Evolutionary conservation across 2,113 vertebrate genomes (phyloP).

Genomic region (Micronycteris hirsuta): DNA sequence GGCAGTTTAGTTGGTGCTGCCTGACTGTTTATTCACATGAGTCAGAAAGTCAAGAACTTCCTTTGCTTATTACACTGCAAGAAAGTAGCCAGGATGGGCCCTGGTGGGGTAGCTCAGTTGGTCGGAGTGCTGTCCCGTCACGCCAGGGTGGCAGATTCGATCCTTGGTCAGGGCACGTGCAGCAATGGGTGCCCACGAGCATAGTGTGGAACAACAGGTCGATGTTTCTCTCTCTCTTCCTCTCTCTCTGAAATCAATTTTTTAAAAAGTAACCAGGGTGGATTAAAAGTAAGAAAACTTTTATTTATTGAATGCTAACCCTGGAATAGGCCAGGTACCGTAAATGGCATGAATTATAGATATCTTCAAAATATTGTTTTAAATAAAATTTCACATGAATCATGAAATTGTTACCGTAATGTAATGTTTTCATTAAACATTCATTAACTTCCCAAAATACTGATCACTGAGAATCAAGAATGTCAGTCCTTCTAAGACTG

Average conservation of each 20-base stretch:
- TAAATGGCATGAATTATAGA: not conserved
- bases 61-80: not conserved
- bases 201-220: too few relatives aligned
- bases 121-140: not conserved
- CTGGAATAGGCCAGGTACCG: not conserved
- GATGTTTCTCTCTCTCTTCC: not conserved
- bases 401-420: not conserved
- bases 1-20: not conserved
- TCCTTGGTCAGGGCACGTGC: too few relatives aligned
- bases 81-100: too few relatives aligned
- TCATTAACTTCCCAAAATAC: not conserved
- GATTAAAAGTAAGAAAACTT: not conserved
- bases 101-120: not conserved
- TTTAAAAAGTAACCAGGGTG: not conserved
- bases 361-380: not conserved
- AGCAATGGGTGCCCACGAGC: too few relatives aligned
- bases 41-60: not conserved
- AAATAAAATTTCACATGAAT: not conserved
- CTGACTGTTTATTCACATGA: not conserved
- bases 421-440: not conserved
- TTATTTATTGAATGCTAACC: not conserved
- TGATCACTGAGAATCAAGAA: not conserved
- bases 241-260: not conserved
- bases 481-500: not conserved
- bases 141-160: too few relatives aligned